A percentile compares a stretch with the other conserved stretches of the same genome.
These are phyloP conservation scores for Mantis religiosa DNA, from an alignment of 2,888 invertebrate species.

Conservation along the genomic window DNA sequence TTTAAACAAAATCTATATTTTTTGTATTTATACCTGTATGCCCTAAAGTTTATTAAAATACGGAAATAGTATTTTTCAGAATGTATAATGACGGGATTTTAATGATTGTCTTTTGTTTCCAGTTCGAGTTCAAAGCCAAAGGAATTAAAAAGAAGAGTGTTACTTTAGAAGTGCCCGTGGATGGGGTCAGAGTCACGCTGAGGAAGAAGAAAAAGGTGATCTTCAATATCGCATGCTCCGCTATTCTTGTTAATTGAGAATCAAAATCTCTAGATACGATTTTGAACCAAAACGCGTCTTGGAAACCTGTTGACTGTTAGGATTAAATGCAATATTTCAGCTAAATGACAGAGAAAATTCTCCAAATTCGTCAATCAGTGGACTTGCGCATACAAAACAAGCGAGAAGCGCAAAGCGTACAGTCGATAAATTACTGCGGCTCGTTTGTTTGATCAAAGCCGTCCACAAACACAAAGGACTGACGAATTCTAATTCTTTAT, in stretches of 20 bases:
- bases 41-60: too few relatives aligned
- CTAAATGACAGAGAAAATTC: too few relatives aligned
- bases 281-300: too few relatives aligned
- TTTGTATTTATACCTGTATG: too few relatives aligned
- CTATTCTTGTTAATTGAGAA: too few relatives aligned
- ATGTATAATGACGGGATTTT: not conserved
- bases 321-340: too few relatives aligned
- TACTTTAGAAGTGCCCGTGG: slow-evolving; percentile 88
- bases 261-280: too few relatives aligned
- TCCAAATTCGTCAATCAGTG: not conserved
- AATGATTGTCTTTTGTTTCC: slow-evolving; percentile 42
- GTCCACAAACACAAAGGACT: not conserved
- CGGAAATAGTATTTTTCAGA: too few relatives aligned
- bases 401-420: not conserved
- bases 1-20: too few relatives aligned
- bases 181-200: slow-evolving; percentile 87
- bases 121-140: slow-evolving; percentile 99
- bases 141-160: slow-evolving; percentile 98
- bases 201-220: slow-evolving; percentile 68
- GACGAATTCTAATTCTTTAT: too few relatives aligned
- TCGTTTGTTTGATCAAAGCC: not conserved
- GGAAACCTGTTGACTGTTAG: too few relatives aligned
- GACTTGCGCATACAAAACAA: not conserved
- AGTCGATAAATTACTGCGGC: not conserved
- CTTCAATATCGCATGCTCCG: too few relatives aligned